Base-by-base conservation (phyloP, 2,113 vertebrate species). In the Plecturocebus donacophilus region DNA sequence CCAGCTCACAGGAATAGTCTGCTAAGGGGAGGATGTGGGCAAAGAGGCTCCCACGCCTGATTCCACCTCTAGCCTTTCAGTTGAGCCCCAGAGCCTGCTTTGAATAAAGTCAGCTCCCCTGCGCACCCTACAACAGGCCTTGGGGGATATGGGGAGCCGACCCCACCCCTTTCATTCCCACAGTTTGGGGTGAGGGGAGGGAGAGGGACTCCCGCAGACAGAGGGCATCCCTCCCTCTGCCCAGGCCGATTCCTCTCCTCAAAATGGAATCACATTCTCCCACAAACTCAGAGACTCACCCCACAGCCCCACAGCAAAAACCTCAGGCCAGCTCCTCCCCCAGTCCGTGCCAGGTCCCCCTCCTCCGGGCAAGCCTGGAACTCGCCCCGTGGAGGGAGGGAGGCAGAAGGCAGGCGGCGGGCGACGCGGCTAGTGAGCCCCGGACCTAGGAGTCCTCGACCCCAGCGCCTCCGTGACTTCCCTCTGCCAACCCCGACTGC, bases 251-350 rank as follows among this genome's bases (percentile, higher is more conserved):
- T 47, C 64, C 32, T 68, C 75, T 70, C 83, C 25, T 45, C 47
- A 45, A 40, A 79, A 58, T 79, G 30, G 54, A 19, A 49, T 30
- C 95, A 64, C 83, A 70, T 76, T 38, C 35, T 19, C 11, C 82
- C 85, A 73, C 82, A 88, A 66, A 92, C 85, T 97, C 27, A 2
- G 35, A 73, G 82, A 56, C 86, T 86, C 94, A 64, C 86, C 66
- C 91, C 58, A 12, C 64, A 66, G 30, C 73, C 85, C 66, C 21
- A 8, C 79, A 6, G 79, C 91, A 47, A 30, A 87, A 82, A 45
- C 88, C 95, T 70, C 81, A 1, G 90, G 91, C 12, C 97, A 42
- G 45, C 73, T 93, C 97, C 81, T 80, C 91, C 94, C 93, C 81
- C 85, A 42, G 82, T 16, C 20, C 96, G 35, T 38, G 93, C 88